Evolutionary conservation across 2,113 vertebrate genomes (phyloP), one percentile per base, ranked within the genome.

Genomic region (Hypanus sabinus): DNA sequence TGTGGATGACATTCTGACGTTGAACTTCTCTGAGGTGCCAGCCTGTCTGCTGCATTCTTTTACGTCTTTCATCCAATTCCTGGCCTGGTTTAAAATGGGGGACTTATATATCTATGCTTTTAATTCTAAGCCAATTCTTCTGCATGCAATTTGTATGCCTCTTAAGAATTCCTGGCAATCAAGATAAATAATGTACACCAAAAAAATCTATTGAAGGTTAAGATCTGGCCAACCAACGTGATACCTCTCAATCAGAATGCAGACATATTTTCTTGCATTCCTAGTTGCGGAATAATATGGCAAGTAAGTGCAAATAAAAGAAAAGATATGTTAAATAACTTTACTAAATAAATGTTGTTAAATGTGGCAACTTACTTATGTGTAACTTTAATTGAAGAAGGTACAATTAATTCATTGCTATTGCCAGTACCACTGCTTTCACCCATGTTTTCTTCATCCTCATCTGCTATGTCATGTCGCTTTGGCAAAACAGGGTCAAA

Each of bases 341-440:
- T 1, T 6, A 33, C n/a, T 20, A 71, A 73, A 93, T 46, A 73
- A 75, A 46, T 8, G 27, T 8, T 22, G 5, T 7, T 73, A 75
- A 16, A 30, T 22, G 3, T 30, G 88, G 68, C 38, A 73, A 70
- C 96, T 94, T 94, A 99, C 98, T 98, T 98, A 95, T 99, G 98
- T 20, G 98, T 99, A 95, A 99, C 98, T 97, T 98, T 99, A 87
- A 99, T 97, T 55, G 98, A 96, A 94, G 97, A 96, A 46, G 98
- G 95, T 91, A 97, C 95, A 3, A 96, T 94, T 12, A 97, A 96
- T 73, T 96, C 97, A 94, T 94, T 96, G 0, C 95, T 96, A 94
- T 96, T 95, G 93, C 96, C 96, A 6, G 97, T 97, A 71, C 98
- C 98, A 80, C 98, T 99, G 96, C 97, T 98, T 65, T 98, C 97